These are phyloP conservation scores for Thyatira batis DNA, from an alignment of 2,888 invertebrate species.

Conservation along the genomic window DNA sequence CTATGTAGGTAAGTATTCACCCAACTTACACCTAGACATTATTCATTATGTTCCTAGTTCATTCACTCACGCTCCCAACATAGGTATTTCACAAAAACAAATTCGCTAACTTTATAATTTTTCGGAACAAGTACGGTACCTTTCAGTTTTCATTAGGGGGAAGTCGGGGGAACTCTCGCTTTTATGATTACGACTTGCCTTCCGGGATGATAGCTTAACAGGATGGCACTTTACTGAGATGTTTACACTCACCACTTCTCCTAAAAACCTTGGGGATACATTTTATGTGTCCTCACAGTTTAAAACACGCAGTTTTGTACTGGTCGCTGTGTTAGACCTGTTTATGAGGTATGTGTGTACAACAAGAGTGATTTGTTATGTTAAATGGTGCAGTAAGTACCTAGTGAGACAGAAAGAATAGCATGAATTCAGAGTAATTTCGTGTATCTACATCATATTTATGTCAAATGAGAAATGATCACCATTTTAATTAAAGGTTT, in stretches of 20 bases:
- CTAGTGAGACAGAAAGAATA: no score
- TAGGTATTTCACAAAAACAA: no score
- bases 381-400: no score
- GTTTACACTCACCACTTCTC: background rate
- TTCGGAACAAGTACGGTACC: background rate
- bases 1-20: background rate
- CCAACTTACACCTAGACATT: background rate
- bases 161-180: background rate
- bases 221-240: background rate
- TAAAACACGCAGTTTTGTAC: background rate
- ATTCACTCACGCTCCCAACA: background rate
- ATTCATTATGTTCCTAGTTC: background rate
- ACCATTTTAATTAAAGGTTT: no score
- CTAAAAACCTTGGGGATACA: background rate
- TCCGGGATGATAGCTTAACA: background rate
- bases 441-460: no score
- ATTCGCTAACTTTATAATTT: background rate
- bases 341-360: no score
- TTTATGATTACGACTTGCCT: background rate
- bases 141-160: background rate
- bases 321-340: background rate
- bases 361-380: no score
- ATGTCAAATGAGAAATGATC: no score
- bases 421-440: no score
- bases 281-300: background rate